These are phyloP conservation scores for Actias luna DNA, from an alignment of 2,888 invertebrate species.

Conservation along the genomic window DNA sequence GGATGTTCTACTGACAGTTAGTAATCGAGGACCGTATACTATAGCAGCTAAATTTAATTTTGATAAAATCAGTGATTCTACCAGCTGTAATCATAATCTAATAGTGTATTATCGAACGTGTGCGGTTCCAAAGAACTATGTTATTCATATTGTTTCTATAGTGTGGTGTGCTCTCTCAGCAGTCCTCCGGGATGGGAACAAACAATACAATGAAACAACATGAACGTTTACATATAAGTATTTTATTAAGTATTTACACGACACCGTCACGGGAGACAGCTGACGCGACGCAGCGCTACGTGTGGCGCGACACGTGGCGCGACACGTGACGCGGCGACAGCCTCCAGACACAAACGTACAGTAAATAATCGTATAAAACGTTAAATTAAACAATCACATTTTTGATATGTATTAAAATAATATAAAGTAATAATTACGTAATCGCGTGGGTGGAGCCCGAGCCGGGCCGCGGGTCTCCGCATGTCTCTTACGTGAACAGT, in stretches of 20 bases:
- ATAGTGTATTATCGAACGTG: too few relatives aligned
- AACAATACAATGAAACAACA: not conserved
- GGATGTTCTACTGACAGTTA: too few relatives aligned
- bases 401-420: slow-evolving; percentile 3
- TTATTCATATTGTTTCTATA: too few relatives aligned
- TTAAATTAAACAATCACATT: not conserved
- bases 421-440: not conserved
- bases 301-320: not conserved
- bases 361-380: not conserved
- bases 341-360: not conserved
- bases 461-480: not conserved
- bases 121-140: too few relatives aligned
- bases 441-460: not conserved
- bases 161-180: too few relatives aligned
- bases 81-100: too few relatives aligned
- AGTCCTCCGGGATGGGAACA: too few relatives aligned
- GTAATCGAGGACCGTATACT: too few relatives aligned
- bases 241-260: not conserved
- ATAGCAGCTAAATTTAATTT: too few relatives aligned
- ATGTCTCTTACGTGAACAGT: not conserved
- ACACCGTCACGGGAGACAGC: not conserved
- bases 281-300: not conserved
- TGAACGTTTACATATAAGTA: not conserved
- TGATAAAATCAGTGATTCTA: too few relatives aligned
- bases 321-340: not conserved